These are phyloP conservation scores for Hesperia comma DNA, from an alignment of 2,888 invertebrate genomes.

Conservation along the genomic window DNA sequence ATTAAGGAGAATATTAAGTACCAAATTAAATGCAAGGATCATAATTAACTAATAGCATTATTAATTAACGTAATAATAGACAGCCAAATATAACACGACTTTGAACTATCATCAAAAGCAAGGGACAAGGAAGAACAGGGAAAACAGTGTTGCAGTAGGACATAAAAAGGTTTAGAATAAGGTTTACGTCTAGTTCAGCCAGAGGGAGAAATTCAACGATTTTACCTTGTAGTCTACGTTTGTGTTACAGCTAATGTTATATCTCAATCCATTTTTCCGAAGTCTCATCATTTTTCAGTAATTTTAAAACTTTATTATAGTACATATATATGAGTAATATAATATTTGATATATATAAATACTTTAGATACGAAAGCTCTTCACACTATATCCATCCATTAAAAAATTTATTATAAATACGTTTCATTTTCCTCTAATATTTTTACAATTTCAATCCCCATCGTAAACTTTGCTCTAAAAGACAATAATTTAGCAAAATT, in stretches of 20 bases:
- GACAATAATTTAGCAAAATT: constrained; percentile 2
- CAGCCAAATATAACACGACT: too few relatives aligned
- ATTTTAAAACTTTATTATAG: background rate
- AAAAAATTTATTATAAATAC: constrained; percentile 13
- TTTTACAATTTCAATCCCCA: constrained; percentile 16
- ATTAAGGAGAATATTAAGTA: too few relatives aligned
- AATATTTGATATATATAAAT: constrained; percentile 9
- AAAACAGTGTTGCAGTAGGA: too few relatives aligned
- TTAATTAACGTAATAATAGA: too few relatives aligned
- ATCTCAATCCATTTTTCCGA: background rate
- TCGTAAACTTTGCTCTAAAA: background rate
- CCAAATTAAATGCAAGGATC: too few relatives aligned
- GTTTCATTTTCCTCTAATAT: constrained; percentile 17
- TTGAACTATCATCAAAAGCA: too few relatives aligned
- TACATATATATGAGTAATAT: constrained; percentile 4
- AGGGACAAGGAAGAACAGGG: too few relatives aligned
- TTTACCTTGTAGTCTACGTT: constrained; percentile 1
- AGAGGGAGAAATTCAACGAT: background rate
- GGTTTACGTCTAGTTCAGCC: background rate
- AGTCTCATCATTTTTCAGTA: constrained; percentile 7
- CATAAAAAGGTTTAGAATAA: too few relatives aligned
- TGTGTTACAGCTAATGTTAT: constrained; percentile 9
- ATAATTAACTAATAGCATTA: too few relatives aligned
- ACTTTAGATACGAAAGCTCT: constrained; percentile 17
- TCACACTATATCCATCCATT: constrained; percentile 1